Conservation (phyloP, 2,113 vertebrate species). For the Petaurus breviceps region DNA sequence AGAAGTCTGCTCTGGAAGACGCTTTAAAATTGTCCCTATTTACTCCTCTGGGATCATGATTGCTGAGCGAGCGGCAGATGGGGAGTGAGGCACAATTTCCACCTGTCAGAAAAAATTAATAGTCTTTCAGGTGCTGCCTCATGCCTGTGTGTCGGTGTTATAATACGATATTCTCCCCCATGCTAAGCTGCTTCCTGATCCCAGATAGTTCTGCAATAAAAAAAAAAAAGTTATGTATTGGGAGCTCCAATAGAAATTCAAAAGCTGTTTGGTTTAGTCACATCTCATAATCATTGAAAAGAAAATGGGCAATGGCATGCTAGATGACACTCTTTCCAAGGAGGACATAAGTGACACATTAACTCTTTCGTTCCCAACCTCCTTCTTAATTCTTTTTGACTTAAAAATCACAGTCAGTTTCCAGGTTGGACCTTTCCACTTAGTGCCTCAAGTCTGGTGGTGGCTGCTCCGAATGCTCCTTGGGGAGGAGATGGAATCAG, state of each 20-base stretch:
- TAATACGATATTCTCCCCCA: background rate
- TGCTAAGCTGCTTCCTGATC: slow-evolving; percentile 23
- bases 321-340: slow-evolving; percentile 1
- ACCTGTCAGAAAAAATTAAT: background rate
- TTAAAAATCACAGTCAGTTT: background rate
- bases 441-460: background rate
- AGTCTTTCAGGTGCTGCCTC: background rate
- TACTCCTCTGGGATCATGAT: background rate
- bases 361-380: background rate
- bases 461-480: background rate
- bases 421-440: background rate
- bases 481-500: slow-evolving; percentile 2
- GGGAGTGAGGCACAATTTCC: slow-evolving; percentile 33
- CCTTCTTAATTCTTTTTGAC: background rate
- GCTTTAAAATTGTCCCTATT: slow-evolving; percentile 10
- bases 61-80: slow-evolving; percentile 5
- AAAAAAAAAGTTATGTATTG: slow-evolving; percentile 25
- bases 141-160: fast-evolving
- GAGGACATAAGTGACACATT: background rate
- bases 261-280: slow-evolving; percentile 39
- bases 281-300: slow-evolving; percentile 29
- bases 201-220: background rate
- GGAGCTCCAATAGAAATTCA: slow-evolving; percentile 6
- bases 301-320: background rate
- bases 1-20: background rate